Conservation (phyloP, 2,797 vertebrate genomes). For the Syngnathus acus region DNA sequence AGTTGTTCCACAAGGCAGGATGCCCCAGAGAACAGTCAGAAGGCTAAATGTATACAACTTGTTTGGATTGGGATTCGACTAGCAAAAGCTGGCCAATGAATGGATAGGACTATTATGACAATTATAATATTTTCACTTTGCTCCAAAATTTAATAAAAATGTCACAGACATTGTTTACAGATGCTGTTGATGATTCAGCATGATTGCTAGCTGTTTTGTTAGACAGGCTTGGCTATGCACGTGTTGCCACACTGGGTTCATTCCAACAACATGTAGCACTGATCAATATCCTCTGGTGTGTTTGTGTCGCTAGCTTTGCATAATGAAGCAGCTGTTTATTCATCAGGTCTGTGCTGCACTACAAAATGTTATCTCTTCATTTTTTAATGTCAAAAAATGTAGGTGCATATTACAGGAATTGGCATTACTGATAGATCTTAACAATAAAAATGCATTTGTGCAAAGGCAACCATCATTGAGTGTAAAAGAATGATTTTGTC, state of each 20-base stretch:
- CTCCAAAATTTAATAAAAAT: not conserved
- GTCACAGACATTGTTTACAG: not conserved
- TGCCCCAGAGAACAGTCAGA: not conserved
- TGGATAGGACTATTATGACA: not conserved
- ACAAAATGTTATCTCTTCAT: no score
- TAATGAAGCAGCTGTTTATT: constrained; percentile 62
- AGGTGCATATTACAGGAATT: no score
- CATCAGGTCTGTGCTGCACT: constrained; percentile 48
- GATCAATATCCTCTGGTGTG: constrained; percentile 61
- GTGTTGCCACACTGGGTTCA: constrained; percentile 36
- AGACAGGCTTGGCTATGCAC: not conserved
- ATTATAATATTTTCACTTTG: not conserved
- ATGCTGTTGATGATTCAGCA: not conserved
- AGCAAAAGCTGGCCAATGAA: not conserved
- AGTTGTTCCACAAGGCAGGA: not conserved
- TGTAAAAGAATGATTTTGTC: not conserved
- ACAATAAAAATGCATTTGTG: not conserved
- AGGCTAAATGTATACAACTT: not conserved
- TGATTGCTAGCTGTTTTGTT: not conserved
- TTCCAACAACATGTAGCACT: constrained; percentile 42
- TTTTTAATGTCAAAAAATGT: not conserved
- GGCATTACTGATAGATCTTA: not conserved
- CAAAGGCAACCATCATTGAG: not conserved
- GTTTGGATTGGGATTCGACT: not conserved
- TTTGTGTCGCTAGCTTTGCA: constrained; percentile 47